These are phyloP conservation scores for Calliopum simillimum DNA, from an alignment of 2,888 invertebrate species.

Conservation along the genomic window DNA sequence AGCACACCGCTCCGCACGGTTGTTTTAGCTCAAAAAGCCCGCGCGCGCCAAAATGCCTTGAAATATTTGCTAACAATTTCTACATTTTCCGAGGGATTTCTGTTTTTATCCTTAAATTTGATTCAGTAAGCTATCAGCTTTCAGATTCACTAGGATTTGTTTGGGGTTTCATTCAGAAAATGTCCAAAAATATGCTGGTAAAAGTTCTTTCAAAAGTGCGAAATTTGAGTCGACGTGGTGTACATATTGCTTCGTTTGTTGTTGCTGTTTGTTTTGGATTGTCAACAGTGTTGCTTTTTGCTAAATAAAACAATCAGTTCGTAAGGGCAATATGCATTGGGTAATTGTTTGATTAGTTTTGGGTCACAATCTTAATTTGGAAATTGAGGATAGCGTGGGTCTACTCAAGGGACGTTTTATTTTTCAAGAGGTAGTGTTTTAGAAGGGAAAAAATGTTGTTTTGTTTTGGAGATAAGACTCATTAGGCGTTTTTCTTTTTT, in stretches of 20 bases:
- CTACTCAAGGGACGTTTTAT: too few species aligned
- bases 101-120: conserved; percentile 51
- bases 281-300: conserved; percentile 51
- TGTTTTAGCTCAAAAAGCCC: conserved; percentile 55
- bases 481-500: too few species aligned
- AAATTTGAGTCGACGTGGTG: conserved; percentile 46
- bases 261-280: conserved; percentile 51
- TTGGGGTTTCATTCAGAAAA: conserved; percentile 53
- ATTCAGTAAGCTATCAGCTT: conserved; percentile 51
- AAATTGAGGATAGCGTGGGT: too few species aligned
- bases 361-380: too few species aligned
- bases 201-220: conserved; percentile 55
- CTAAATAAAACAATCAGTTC: conserved; percentile 24
- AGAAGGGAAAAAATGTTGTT: too few species aligned
- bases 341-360: too few species aligned
- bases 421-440: too few species aligned
- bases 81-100: conserved; percentile 52
- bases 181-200: conserved; percentile 32
- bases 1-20: conserved; percentile 42
- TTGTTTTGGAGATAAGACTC: too few species aligned
- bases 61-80: conserved; percentile 52
- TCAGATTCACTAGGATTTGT: conserved; percentile 38
- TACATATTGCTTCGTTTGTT: conserved; percentile 56
- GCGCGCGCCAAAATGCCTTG: conserved; percentile 63
- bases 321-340: not conserved